Evolutionary conservation across 2,888 invertebrate genomes (phyloP), one percentile per base, ranked within the genome.

Genomic region (Drosophila rubida): DNA sequence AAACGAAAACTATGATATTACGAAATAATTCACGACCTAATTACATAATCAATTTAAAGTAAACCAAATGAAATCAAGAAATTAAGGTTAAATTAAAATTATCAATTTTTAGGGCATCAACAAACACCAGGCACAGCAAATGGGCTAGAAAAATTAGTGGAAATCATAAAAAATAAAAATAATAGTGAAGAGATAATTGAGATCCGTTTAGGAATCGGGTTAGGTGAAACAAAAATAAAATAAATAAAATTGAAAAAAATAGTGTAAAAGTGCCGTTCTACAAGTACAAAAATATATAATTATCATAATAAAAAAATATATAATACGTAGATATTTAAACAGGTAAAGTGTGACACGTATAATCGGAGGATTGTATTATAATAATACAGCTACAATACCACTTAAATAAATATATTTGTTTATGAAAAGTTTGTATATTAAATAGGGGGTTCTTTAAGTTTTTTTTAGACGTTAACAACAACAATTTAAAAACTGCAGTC

Each of bases 71-170:
- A 57, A 46, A 51, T 37, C 19, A 53, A 39, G 7, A 53, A 27
- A 35, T 54, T 35, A 39, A 39, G 16, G 8, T 9, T 42, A 9
- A 69, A 67, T 67, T 65, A 19, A 66, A 63, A 32, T 30, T 16
- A 45, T n/a, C n/a, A 22, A 42, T 30, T 19, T 42, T 48, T 39
- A 55, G 50, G 66, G 41, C 62, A 54, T 66, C 77, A 82, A 83
- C 80, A 80, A 74, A 69, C 80, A 83, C 80, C 80, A 81, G 80
- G 78, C 80, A 81, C 80, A 81, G 75, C 83, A 86, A 69, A 60
- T 64, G 54, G 62, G 74, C 86, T 86, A 86, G 83, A 69, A 46
- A 70, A 79, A 62, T 76, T 60, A 60, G 65, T 74, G 37, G 45
- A 25, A 71, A 60, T 60, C 16, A 73, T 68, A 62, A 60, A 9